Conservation (phyloP, 2,797 vertebrate genomes). For the Sebastes goodei region DNA sequence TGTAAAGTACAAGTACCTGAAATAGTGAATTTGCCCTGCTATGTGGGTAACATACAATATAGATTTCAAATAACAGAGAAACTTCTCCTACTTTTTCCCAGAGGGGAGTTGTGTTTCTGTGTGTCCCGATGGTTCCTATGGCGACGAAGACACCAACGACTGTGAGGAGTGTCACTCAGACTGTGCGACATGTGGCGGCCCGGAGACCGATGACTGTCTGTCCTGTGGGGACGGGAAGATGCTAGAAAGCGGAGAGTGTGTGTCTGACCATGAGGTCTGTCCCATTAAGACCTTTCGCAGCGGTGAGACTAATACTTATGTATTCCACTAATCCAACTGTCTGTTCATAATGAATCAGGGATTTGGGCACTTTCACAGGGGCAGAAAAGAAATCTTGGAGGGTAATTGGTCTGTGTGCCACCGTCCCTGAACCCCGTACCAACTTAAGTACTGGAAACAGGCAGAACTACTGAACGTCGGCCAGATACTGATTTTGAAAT, state of each 20-base stretch:
- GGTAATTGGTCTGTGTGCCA: slow-evolving; percentile 75
- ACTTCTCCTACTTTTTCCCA: slow-evolving; percentile 57
- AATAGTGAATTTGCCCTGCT: neutral
- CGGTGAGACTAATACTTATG: slow-evolving; percentile 72
- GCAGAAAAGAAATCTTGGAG: slow-evolving; percentile 63
- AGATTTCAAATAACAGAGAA: neutral
- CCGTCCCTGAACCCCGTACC: slow-evolving; percentile 55
- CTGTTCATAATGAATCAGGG: slow-evolving; percentile 72
- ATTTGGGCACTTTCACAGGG: slow-evolving; percentile 70
- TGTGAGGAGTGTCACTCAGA: slow-evolving; percentile 88
- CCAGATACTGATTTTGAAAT: slow-evolving; percentile 53
- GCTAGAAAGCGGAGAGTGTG: slow-evolving; percentile 78
- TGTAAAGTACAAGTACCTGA: neutral
- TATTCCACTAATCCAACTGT: slow-evolving; percentile 63
- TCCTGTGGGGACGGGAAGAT: slow-evolving; percentile 72
- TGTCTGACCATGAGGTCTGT: slow-evolving; percentile 66
- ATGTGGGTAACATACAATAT: neutral
- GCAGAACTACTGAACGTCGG: slow-evolving; percentile 12
- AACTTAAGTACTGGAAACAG: slow-evolving; percentile 38
- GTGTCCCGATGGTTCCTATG: slow-evolving; percentile 86
- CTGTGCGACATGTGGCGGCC: slow-evolving; percentile 85
- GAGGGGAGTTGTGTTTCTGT: slow-evolving; percentile 83
- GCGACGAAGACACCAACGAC: slow-evolving; percentile 82
- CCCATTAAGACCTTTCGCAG: slow-evolving; percentile 73
- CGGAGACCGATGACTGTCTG: slow-evolving; percentile 78